Conservation (phyloP, 2,888 invertebrate species). For the Aplocera efformata region DNA sequence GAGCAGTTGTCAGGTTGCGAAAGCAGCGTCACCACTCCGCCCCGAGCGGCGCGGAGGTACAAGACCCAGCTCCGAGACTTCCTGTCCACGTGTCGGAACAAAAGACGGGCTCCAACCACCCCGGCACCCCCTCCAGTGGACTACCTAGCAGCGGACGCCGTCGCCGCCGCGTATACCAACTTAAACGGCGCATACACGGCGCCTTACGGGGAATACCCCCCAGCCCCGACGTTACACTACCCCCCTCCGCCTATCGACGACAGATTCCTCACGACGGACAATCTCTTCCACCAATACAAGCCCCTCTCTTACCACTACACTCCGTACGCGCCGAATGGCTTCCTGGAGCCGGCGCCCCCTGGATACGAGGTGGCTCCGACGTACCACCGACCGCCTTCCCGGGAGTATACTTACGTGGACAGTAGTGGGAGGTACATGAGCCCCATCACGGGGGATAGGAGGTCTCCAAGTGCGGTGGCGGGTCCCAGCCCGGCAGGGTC, state of each 20-base stretch:
- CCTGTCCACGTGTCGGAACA: slow-evolving; percentile 93
- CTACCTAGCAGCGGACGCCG: slow-evolving; percentile 84
- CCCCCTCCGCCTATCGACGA: slow-evolving; percentile 82
- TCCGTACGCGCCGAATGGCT: slow-evolving; percentile 89
- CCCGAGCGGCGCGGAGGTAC: slow-evolving; percentile 92
- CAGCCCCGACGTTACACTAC: slow-evolving; percentile 85
- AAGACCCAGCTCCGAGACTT: slow-evolving; percentile 97
- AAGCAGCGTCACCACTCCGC: slow-evolving; percentile 84
- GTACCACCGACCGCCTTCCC: slow-evolving; percentile 82
- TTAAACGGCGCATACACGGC: slow-evolving; percentile 89
- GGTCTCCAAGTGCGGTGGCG: slow-evolving; percentile 81
- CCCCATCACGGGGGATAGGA: slow-evolving; percentile 82
- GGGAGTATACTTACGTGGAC: slow-evolving; percentile 81
- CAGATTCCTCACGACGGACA: slow-evolving; percentile 90
- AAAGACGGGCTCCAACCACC: slow-evolving; percentile 82
- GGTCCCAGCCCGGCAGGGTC: slow-evolving; percentile 72
- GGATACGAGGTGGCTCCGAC: slow-evolving; percentile 81
- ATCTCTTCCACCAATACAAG: slow-evolving; percentile 94
- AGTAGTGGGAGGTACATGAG: slow-evolving; percentile 80
- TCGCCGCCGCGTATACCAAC: slow-evolving; percentile 90
- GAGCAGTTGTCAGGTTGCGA: slow-evolving; percentile 86
- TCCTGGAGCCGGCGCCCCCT: slow-evolving; percentile 87
- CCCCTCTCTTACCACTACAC: slow-evolving; percentile 91
- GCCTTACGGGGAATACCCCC: slow-evolving; percentile 87
- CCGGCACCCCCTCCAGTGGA: slow-evolving; percentile 85